These are phyloP conservation scores for Caenorhabditis latens DNA, from an alignment of 1,140 invertebrate species.

Conservation along the genomic window DNA sequence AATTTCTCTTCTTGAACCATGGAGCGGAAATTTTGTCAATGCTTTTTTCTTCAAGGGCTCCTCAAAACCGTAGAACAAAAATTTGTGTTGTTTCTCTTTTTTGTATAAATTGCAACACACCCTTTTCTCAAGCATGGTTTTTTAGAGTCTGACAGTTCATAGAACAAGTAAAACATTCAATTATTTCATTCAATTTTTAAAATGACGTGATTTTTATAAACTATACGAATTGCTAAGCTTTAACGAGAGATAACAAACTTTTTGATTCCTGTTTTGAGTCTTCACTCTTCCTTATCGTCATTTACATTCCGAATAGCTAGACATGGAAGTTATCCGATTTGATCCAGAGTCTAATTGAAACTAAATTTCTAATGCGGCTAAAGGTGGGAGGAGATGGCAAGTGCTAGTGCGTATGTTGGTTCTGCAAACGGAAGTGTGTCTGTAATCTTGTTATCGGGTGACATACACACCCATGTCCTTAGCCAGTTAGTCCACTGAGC, in stretches of 20 bases:
- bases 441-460: constrained; percentile 39
- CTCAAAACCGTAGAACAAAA: background rate
- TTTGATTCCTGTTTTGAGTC: background rate
- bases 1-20: background rate
- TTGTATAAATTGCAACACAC: too few relatives aligned
- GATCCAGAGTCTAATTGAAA: background rate
- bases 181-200: too few relatives aligned
- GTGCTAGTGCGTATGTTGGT: constrained; percentile 18
- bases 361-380: background rate
- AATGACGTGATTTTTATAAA: too few relatives aligned
- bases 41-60: background rate
- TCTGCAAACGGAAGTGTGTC: constrained; percentile 37
- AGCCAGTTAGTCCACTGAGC: background rate
- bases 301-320: background rate
- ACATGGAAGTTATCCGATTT: background rate
- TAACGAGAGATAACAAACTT: too few relatives aligned
- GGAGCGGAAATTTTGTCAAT: background rate
- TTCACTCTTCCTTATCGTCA: background rate
- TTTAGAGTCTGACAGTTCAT: too few relatives aligned
- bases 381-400: constrained; percentile 1
- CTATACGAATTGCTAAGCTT: too few relatives aligned
- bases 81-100: background rate
- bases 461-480: constrained; percentile 12
- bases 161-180: too few relatives aligned
- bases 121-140: too few relatives aligned